These are phyloP conservation scores for Ciconia stormi DNA, from an alignment of 2,113 vertebrate genomes.

Conservation along the genomic window DNA sequence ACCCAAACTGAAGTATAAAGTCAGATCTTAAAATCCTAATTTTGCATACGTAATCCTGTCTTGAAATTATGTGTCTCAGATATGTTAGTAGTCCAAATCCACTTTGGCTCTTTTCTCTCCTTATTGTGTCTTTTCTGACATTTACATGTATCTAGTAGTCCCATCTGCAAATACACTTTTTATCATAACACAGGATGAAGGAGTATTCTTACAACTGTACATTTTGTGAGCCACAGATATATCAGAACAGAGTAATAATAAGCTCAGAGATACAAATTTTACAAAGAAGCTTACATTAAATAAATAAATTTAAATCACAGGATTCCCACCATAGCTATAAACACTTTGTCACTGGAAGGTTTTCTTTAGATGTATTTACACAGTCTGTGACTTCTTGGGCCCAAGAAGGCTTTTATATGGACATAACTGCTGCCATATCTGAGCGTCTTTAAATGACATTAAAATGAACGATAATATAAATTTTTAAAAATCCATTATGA, in stretches of 20 bases:
- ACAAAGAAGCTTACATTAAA: not conserved
- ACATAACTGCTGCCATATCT: not conserved
- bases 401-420: not conserved
- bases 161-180: not conserved
- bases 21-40: not conserved
- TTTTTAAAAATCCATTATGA: not conserved
- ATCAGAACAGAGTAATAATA: not conserved
- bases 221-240: not conserved
- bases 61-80: not conserved
- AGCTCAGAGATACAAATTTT: not conserved
- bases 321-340: not conserved
- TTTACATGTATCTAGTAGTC: not conserved
- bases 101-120: not conserved
- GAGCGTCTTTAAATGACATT: not conserved
- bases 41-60: not conserved
- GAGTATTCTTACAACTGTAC: not conserved
- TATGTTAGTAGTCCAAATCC: not conserved
- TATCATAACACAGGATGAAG: not conserved
- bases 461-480: not conserved
- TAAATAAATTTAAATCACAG: not conserved
- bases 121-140: not conserved
- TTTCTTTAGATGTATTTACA: not conserved
- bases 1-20: not conserved
- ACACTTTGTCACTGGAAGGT: not conserved
- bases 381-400: not conserved